phyloP scores from a whole-genome alignment of 2,797 vertebrate species.

The Tympanoctomys barrerae region DNA sequence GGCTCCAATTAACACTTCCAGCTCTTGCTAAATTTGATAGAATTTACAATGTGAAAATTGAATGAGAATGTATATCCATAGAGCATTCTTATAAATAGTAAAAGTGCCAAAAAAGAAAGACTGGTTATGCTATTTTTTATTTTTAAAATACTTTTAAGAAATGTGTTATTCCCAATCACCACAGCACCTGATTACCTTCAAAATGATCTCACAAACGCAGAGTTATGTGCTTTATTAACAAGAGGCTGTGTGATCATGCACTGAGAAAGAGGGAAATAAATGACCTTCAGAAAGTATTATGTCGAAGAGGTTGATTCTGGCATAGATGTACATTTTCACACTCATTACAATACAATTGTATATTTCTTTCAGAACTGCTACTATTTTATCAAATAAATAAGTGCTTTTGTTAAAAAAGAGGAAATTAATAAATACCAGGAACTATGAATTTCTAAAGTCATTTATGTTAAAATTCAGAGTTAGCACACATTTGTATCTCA shows the following conservation, averaged over 20 bases:
- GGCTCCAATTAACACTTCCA: conserved; percentile 67
- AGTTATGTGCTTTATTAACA: conserved; percentile 47
- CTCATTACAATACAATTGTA: conserved; percentile 33
- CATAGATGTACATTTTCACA: conserved; percentile 16
- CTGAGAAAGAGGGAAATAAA: conserved; percentile 54
- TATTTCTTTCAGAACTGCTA: conserved; percentile 66
- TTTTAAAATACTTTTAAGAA: conserved; percentile 15
- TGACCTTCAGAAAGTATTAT: conserved; percentile 20
- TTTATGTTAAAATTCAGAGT: conserved; percentile 50
- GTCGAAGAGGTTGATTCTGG: conserved; percentile 59
- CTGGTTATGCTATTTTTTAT: conserved; percentile 52
- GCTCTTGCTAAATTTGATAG: conserved; percentile 51
- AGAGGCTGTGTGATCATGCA: conserved; percentile 45
- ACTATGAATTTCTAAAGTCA: not conserved
- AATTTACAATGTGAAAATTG: conserved; percentile 74
- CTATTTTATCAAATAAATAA: conserved; percentile 56
- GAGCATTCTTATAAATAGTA: conserved; percentile 59
- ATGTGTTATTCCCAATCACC: conserved; percentile 32
- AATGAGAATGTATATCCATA: conserved; percentile 52
- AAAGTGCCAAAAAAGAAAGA: conserved; percentile 64
- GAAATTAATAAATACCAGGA: conserved; percentile 63
- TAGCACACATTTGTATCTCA: not conserved
- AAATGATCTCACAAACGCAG: conserved; percentile 56
- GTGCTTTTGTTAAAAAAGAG: conserved; percentile 40
- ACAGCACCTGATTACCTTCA: conserved; percentile 29